These are phyloP conservation scores for Augiades crinisus DNA, from an alignment of 2,888 invertebrate genomes.

Conservation along the genomic window DNA sequence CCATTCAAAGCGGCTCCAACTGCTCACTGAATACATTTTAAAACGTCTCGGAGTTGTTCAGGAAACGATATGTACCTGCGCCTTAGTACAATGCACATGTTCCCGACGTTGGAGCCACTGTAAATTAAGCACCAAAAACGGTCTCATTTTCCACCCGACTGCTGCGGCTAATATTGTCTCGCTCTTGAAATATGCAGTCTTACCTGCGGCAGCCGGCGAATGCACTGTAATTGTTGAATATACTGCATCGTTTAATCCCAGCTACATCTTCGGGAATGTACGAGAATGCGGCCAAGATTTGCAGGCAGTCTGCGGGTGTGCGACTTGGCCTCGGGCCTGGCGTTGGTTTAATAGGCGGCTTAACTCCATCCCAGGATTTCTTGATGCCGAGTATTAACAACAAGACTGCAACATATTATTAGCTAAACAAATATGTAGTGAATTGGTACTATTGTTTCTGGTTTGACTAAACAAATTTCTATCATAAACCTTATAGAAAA, in stretches of 20 bases:
- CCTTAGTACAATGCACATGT: constrained; percentile 54
- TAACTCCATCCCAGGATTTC: constrained; percentile 57
- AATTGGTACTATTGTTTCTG: no score
- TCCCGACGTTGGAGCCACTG: constrained; percentile 65
- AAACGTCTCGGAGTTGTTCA: constrained; percentile 44
- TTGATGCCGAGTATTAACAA: constrained; percentile 43
- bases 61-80: constrained; percentile 49
- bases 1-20: constrained; percentile 34
- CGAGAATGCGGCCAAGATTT: constrained; percentile 77
- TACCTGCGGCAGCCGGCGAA: constrained; percentile 67
- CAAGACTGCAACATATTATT: constrained; percentile 29
- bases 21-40: constrained; percentile 53
- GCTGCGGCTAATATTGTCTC: constrained; percentile 80
- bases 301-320: constrained; percentile 63
- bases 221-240: constrained; percentile 76
- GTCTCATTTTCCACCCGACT: constrained; percentile 83
- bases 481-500: no score
- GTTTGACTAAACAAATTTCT: no score
- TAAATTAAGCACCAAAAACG: constrained; percentile 76
- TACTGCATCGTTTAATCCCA: constrained; percentile 75
- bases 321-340: constrained; percentile 75
- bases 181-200: constrained; percentile 71
- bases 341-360: constrained; percentile 60
- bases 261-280: constrained; percentile 78
- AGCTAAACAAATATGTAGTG: constrained; percentile 27